Percentiles rank a stretch among this genome's conserved stretches.
Conservation (phyloP, 1,140 invertebrate genomes). For the Homarus americanus region DNA sequence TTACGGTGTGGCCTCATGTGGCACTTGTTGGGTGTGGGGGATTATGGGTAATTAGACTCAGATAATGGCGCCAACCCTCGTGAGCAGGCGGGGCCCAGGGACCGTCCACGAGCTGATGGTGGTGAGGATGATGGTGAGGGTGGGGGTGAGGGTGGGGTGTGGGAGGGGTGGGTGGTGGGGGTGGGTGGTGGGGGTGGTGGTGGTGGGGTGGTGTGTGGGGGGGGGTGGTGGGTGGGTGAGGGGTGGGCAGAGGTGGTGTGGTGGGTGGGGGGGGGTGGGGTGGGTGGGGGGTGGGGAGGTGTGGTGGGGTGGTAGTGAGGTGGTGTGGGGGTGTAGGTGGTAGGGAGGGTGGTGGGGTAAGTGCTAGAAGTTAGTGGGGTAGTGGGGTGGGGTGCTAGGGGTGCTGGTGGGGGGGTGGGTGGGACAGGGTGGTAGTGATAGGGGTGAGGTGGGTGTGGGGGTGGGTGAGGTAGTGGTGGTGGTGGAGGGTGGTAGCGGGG, state of each 20-base stretch:
- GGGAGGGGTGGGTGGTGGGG: background rate
- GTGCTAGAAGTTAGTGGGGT: too few relatives aligned
- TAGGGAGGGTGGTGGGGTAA: too few relatives aligned
- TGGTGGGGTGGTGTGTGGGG: background rate
- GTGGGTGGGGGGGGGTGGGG: too few relatives aligned
- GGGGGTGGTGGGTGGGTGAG: too few relatives aligned
- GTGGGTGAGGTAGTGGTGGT: background rate
- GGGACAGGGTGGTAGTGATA: background rate
- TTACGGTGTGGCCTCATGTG: conserved; percentile 32
- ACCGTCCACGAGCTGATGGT: background rate
- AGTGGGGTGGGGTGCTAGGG: background rate
- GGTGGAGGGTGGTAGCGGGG: background rate
- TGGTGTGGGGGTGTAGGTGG: too few relatives aligned
- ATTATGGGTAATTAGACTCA: conserved; percentile 59
- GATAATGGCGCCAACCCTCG: conserved; percentile 14
- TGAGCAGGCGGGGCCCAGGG: background rate
- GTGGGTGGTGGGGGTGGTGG: background rate
- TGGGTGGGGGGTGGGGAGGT: too few relatives aligned
- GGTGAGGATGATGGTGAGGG: background rate
- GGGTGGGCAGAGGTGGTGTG: too few relatives aligned
- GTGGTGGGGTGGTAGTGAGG: too few relatives aligned
- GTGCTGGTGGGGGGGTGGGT: background rate
- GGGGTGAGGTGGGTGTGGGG: background rate
- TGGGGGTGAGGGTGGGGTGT: background rate
- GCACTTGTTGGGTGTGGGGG: conserved; percentile 60